Evolutionary conservation across 2,888 invertebrate genomes (phyloP).

Genomic region (Altica lythri): DNA sequence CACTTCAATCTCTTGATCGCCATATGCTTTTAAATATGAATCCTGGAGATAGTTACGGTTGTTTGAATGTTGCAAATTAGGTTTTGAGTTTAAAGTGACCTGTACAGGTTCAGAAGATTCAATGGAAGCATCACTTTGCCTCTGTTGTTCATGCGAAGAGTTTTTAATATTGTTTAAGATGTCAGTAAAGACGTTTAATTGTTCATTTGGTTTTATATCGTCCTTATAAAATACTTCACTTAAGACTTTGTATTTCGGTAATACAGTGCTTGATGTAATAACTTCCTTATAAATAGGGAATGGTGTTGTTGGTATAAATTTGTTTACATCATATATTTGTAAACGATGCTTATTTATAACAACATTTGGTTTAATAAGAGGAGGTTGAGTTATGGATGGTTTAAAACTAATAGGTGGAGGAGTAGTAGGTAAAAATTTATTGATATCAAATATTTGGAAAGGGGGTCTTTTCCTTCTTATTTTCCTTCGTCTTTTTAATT

Average conservation of each 20-base stretch:
- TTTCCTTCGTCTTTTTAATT: slow-evolving; percentile 24
- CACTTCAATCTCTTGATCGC: slow-evolving; percentile 25
- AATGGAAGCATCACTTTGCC: slow-evolving; percentile 11
- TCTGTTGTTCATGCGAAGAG: slow-evolving; percentile 39
- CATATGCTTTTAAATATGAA: slow-evolving; percentile 29
- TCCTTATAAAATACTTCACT: slow-evolving; percentile 56
- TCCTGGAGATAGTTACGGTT: slow-evolving; percentile 8
- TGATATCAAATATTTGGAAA: slow-evolving; percentile 38
- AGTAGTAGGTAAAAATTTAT: slow-evolving; percentile 28
- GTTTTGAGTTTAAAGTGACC: slow-evolving; percentile 24
- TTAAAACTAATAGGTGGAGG: slow-evolving; percentile 7
- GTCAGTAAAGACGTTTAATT: slow-evolving; percentile 59
- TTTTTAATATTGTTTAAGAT: slow-evolving; percentile 59
- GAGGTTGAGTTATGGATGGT: not conserved
- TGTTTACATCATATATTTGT: slow-evolving; percentile 24
- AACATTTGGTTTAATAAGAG: no score
- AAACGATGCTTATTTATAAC: no score
- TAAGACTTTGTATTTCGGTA: slow-evolving; percentile 44
- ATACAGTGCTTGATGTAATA: slow-evolving; percentile 33
- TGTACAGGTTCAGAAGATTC: slow-evolving; percentile 34
- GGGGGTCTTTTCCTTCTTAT: slow-evolving; percentile 31
- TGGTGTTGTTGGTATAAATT: slow-evolving; percentile 28
- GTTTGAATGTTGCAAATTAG: not conserved
- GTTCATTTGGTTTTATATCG: slow-evolving; percentile 55
- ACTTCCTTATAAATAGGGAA: slow-evolving; percentile 16